phyloP scores from a whole-genome alignment of 1,140 invertebrate species.

The Drosophila melanogaster region DNA sequence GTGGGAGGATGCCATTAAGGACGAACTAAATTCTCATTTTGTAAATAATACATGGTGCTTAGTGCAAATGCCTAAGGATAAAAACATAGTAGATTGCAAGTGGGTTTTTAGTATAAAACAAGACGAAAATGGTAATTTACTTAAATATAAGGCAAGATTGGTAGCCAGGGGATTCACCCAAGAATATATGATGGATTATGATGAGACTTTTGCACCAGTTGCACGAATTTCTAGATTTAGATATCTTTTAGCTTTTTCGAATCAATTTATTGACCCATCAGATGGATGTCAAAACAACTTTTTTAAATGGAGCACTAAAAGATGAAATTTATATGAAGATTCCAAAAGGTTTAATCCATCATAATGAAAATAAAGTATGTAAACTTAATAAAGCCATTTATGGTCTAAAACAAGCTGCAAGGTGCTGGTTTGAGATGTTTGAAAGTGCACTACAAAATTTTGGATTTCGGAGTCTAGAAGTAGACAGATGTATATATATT shows the following conservation, averaged over 20 bases:
- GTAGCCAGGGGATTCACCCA: too few relatives aligned
- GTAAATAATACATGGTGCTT: too few relatives aligned
- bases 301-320: conserved; percentile 5
- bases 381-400: conserved; percentile 28
- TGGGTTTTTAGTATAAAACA: too few relatives aligned
- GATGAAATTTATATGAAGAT: conserved; percentile 18
- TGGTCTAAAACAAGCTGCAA: conserved; percentile 17
- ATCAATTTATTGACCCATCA: conserved; percentile 77
- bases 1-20: too few relatives aligned
- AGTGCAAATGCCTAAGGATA: too few relatives aligned
- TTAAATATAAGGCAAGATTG: too few relatives aligned
- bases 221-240: too few relatives aligned
- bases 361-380: conserved; percentile 7
- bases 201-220: too few relatives aligned
- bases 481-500: conserved; percentile 36
- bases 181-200: too few relatives aligned
- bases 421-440: conserved; percentile 29
- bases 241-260: conserved; percentile 81
- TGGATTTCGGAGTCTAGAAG: conserved; percentile 24
- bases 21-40: too few relatives aligned
- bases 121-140: too few relatives aligned
- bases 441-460: conserved; percentile 10
- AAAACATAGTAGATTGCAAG: too few relatives aligned
- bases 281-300: conserved; percentile 10
- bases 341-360: background rate